A percentile compares a stretch with the other conserved stretches of the same genome.
phyloP scores from a whole-genome alignment of 2,888 invertebrate genomes.

The Autographa pulchrina region DNA sequence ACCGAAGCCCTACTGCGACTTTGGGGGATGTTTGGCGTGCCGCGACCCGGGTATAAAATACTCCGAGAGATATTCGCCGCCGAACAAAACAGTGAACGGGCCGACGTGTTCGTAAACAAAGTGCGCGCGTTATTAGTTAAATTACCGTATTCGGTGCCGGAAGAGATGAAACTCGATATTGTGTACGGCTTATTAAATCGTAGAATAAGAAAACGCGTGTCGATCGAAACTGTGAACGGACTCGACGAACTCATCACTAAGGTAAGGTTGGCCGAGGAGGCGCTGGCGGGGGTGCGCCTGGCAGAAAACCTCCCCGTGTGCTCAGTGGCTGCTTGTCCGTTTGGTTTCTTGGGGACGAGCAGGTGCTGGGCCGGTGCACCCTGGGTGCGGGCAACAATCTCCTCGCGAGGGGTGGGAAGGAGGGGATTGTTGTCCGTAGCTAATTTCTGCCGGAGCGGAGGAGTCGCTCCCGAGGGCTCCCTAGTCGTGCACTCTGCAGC shows the following conservation, averaged over 20 bases:
- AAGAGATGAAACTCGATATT: not conserved
- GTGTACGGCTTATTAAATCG: not conserved
- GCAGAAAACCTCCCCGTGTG: no score
- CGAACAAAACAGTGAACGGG: not conserved
- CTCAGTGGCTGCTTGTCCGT: no score
- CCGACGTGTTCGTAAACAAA: not conserved
- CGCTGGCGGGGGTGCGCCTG: not conserved
- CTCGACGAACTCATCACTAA: not conserved
- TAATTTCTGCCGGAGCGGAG: no score
- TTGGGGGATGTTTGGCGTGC: not conserved
- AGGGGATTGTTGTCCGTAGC: no score
- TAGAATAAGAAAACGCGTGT: not conserved
- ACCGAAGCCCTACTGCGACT: not conserved
- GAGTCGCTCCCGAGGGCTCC: no score
- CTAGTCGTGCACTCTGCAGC: no score
- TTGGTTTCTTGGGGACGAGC: no score
- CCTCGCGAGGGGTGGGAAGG: no score
- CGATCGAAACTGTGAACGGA: not conserved
- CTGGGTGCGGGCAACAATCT: no score
- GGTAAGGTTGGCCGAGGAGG: not conserved
- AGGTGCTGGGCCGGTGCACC: no score
- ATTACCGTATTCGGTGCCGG: not conserved
- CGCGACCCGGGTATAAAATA: not conserved
- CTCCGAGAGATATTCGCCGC: not conserved
- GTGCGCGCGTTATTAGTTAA: not conserved